A percentile compares a stretch with the other conserved stretches of the same genome.
These are phyloP conservation scores for Drosophila formosana DNA, from an alignment of 2,888 invertebrate species.

Conservation along the genomic window DNA sequence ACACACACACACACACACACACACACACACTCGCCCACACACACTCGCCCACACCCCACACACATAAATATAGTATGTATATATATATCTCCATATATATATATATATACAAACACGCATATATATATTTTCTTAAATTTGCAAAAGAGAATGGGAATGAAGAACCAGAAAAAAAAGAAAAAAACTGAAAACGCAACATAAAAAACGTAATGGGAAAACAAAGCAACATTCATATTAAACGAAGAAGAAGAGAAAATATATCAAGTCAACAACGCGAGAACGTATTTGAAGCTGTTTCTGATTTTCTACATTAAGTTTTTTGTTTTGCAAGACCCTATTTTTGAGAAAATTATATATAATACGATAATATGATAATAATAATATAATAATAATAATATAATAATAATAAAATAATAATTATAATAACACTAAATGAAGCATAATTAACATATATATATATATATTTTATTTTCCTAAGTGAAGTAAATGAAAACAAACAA, in stretches of 20 bases:
- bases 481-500: constrained; percentile 17
- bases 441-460: constrained; percentile 14
- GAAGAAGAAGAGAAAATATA: constrained; percentile 25
- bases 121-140: constrained; percentile 73
- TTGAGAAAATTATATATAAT: constrained; percentile 31
- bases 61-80: constrained; percentile 9
- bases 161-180: constrained; percentile 21
- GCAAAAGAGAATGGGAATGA: constrained; percentile 46
- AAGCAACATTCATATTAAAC: constrained; percentile 20
- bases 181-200: constrained; percentile 3
- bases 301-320: constrained; percentile 23
- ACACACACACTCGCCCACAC: not conserved
- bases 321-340: constrained; percentile 36
- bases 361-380: constrained; percentile 16
- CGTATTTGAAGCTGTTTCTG: constrained; percentile 47
- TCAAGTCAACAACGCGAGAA: constrained; percentile 39
- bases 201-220: constrained; percentile 10
- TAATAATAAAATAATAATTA: not conserved
- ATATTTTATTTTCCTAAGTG: constrained; percentile 53
- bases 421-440: constrained; percentile 23
- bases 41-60: not conserved
- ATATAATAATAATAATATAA: constrained; percentile 3
- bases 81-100: constrained; percentile 33
- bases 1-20: constrained; percentile 26
- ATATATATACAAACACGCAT: constrained; percentile 18